Conservation (phyloP, 2,113 vertebrate genomes). For the Donacobius atricapilla region DNA sequence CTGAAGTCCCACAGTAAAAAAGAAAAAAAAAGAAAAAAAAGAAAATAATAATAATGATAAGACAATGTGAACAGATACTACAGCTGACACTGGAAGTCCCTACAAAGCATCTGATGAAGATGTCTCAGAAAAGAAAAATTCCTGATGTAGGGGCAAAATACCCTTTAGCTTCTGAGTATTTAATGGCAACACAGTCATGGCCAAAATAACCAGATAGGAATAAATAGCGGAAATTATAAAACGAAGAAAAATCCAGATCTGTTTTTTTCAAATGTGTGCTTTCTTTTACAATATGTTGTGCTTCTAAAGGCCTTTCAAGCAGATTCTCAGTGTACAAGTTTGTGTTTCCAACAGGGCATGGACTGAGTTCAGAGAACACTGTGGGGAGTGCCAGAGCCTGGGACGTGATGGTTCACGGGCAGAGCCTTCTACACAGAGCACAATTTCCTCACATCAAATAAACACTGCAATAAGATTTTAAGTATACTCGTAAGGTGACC, state of each 20-base stretch:
- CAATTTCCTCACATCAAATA: not conserved
- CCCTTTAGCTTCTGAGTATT: not conserved
- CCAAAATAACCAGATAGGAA: not conserved
- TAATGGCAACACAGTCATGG: not conserved
- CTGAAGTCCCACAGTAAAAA: not conserved
- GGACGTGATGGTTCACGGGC: accelerated
- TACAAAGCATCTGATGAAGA: not conserved
- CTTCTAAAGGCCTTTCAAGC: not conserved
- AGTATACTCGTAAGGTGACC: not conserved
- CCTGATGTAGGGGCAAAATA: not conserved
- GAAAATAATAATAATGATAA: not conserved
- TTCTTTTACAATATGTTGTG: not conserved
- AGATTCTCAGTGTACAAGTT: not conserved
- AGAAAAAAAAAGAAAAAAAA: not conserved
- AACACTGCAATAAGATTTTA: not conserved
- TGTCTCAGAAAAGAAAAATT: not conserved
- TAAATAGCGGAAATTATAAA: not conserved
- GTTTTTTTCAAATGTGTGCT: not conserved
- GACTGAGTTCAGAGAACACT: not conserved
- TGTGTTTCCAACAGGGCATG: not conserved
- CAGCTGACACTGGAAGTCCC: not conserved
- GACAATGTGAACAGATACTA: not conserved
- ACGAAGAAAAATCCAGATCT: not conserved
- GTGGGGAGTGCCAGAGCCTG: not conserved
- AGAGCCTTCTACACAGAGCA: not conserved